Evolutionary conservation across 1,140 invertebrate species (phyloP), one percentile per base, ranked within the genome.

Genomic region (Aphelenchoides fujianensis): DNA sequence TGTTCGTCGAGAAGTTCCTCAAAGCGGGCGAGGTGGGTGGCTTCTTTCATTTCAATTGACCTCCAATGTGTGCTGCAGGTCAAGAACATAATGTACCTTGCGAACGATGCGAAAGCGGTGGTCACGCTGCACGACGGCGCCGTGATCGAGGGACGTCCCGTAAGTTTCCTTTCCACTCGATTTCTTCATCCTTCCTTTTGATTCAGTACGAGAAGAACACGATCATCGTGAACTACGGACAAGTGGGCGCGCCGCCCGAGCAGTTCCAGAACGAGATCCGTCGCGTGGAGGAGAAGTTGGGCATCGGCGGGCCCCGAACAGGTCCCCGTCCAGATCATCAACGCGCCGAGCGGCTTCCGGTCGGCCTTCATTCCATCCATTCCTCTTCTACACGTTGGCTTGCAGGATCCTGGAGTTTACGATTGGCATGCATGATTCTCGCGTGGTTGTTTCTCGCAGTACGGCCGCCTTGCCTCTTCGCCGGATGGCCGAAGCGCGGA

Each of bases 1-100:
- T 59, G 27, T 59, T 59, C 19, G 23, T 59, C 5, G 55, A 59
- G 55, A 59, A 59, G 55, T 59, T 59, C 55, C 34, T 59, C 27
- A 59, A 59, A 59, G 55, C 55, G 12, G 55, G 55, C 7, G 55
- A 59, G 23, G 55, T 59, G 41, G 23, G 41, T 48, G 12, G n/a
- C n/a, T n/a, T n/a, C n/a, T n/a, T n/a, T n/a, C n/a, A n/a, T n/a
- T n/a, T n/a, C n/a, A n/a, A n/a, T n/a, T n/a, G n/a, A n/a, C n/a
- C n/a, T n/a, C n/a, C n/a, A n/a, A n/a, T n/a, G n/a, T n/a, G n/a
- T 12, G 23, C 41, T 48, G 12, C 41, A 48, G 41, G 41, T 48
- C 19, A 59, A 19, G 34, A 59, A 32, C 5, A 59, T 59, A 30
- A 7, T 19, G 7, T 59, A 59, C 23, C 5, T 23, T 5, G 55